Evolutionary conservation across 2,113 vertebrate genomes (phyloP).

Genomic region (Sapayoa aenigma): DNA sequence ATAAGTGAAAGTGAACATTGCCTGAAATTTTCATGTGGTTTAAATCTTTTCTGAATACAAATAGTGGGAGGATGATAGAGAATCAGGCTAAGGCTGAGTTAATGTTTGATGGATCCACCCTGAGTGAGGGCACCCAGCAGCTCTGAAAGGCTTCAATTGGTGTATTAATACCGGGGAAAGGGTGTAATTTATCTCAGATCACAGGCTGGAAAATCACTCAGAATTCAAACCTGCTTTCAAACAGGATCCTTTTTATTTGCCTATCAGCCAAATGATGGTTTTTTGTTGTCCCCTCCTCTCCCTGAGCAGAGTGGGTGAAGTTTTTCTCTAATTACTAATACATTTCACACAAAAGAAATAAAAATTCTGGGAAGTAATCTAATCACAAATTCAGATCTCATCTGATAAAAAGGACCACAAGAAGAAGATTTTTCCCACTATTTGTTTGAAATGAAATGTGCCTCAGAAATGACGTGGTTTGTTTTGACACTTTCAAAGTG

Average conservation of each 20-base stretch:
- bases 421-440: background rate
- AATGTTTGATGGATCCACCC: background rate
- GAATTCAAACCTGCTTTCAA: background rate
- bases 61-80: accelerated
- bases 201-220: background rate
- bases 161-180: background rate
- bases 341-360: background rate
- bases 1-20: background rate
- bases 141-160: background rate
- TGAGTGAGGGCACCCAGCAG: background rate
- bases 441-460: background rate
- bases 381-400: conserved; percentile 61
- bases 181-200: background rate
- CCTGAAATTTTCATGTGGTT: background rate
- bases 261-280: background rate
- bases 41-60: background rate
- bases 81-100: background rate
- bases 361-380: conserved; percentile 34
- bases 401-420: conserved; percentile 42
- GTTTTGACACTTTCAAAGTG: background rate
- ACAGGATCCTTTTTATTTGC: background rate
- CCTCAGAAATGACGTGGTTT: background rate
- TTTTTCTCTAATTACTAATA: conserved; percentile 22
- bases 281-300: background rate
- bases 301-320: background rate